phyloP scores from a whole-genome alignment of 92 coral and sea anemone genomes.

The Phymanthus crucifer region DNA sequence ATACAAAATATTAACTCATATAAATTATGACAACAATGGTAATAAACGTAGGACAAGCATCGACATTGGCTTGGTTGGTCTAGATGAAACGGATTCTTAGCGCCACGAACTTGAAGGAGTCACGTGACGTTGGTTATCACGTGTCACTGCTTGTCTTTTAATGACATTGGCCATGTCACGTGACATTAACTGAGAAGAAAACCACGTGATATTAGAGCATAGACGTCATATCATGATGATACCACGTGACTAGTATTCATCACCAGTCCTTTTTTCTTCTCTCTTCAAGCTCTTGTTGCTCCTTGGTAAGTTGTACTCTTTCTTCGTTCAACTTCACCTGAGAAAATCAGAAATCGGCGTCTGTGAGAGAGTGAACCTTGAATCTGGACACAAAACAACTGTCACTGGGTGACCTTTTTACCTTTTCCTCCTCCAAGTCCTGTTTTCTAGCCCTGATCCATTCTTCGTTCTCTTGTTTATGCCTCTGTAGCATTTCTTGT shows the following conservation, averaged over 20 bases:
- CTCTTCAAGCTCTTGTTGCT: conserved; percentile 54
- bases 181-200: no score
- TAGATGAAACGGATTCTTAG: no score
- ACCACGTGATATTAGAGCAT: no score
- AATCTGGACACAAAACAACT: conserved; percentile 22
- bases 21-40: background rate
- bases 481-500: conserved; percentile 66
- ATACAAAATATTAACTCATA: conserved; percentile 1
- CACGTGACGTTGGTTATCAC: background rate
- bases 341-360: no score
- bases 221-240: background rate
- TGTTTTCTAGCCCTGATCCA: conserved; percentile 60
- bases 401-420: background rate
- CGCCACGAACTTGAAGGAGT: background rate
- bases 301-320: conserved; percentile 44
- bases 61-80: no score
- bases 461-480: conserved; percentile 73
- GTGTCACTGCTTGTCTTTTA: background rate
- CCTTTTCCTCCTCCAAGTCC: conserved; percentile 62
- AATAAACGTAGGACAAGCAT: background rate
- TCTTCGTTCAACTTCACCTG: conserved; percentile 57
- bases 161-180: no score
- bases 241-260: background rate
- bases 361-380: background rate
- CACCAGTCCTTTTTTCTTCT: conserved; percentile 20